Evolutionary conservation across 1,140 invertebrate species (phyloP).

Genomic region (Cyrtorhinus lividipennis): DNA sequence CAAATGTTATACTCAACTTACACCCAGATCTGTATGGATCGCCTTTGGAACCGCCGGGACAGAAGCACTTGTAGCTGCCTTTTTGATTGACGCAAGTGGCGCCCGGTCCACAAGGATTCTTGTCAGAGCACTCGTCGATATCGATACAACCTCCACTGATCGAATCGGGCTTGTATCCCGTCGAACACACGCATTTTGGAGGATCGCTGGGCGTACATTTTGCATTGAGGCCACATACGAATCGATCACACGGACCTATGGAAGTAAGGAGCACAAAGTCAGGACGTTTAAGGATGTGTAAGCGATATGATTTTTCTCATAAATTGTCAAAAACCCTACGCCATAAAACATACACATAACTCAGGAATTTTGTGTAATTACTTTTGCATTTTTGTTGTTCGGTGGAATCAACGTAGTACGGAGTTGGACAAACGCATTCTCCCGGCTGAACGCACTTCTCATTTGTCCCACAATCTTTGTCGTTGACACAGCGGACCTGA

Average conservation of each 20-base stretch:
- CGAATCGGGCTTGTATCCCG: conserved; percentile 70
- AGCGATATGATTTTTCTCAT: too few species aligned
- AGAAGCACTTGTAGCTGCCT: conserved; percentile 69
- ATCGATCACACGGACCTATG: conserved; percentile 60
- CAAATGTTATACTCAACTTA: conserved; percentile 35
- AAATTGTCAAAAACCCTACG: too few species aligned
- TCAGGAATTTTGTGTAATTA: too few species aligned
- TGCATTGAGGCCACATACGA: conserved; percentile 80
- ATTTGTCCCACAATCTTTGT: conserved; percentile 68
- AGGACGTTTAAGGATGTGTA: too few species aligned
- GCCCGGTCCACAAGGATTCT: conserved; percentile 58
- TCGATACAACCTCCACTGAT: conserved; percentile 59
- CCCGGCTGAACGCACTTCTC: conserved; percentile 83
- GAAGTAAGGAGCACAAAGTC: conserved; percentile 1
- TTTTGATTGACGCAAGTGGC: conserved; percentile 76
- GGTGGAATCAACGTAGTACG: conserved; percentile 63
- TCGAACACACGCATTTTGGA: conserved; percentile 70
- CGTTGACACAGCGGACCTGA: conserved; percentile 61
- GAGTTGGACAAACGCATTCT: conserved; percentile 74
- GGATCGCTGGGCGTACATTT: conserved; percentile 81
- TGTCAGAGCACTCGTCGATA: conserved; percentile 59
- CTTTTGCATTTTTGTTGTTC: conserved; percentile 76
- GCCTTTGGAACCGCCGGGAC: conserved; percentile 61
- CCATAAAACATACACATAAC: too few species aligned
- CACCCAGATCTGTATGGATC: conserved; percentile 73